phyloP scores from a whole-genome alignment of 2,797 vertebrate species.

The Catharus ustulatus region DNA sequence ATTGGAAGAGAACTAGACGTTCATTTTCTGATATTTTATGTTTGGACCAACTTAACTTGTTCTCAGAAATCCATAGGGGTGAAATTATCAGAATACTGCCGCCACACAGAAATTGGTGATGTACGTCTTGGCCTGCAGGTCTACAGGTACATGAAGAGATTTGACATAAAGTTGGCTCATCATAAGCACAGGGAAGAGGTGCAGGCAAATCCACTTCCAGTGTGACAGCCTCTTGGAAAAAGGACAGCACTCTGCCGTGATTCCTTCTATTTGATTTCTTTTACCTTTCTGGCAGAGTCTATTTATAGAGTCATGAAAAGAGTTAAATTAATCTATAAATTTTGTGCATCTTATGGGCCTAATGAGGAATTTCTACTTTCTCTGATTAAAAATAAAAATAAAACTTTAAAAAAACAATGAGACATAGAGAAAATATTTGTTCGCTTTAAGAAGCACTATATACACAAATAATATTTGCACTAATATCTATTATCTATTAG shows the following conservation, averaged over 20 bases:
- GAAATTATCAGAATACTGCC: not conserved
- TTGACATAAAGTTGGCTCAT: rapidly evolving
- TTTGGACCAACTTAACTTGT: not conserved
- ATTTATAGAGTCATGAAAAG: not conserved
- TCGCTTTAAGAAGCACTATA: not conserved
- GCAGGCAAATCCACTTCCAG: not conserved
- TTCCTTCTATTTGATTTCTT: not conserved
- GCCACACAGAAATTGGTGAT: not conserved
- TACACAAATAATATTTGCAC: not conserved
- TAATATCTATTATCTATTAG: not conserved
- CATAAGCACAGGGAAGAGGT: not conserved
- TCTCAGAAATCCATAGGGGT: not conserved
- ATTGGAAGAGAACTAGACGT: not conserved
- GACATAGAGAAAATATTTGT: not conserved
- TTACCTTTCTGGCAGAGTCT: not conserved
- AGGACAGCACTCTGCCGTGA: not conserved
- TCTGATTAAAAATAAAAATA: not conserved
- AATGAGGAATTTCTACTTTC: not conserved
- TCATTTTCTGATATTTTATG: not conserved
- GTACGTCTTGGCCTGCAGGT: not conserved
- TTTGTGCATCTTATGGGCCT: not conserved
- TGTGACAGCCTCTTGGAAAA: not conserved
- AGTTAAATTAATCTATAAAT: not conserved
- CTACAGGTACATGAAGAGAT: rapidly evolving
- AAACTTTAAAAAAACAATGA: not conserved